Conservation (phyloP, 2,797 vertebrate species). For the Oreonectes daqikongensis region DNA sequence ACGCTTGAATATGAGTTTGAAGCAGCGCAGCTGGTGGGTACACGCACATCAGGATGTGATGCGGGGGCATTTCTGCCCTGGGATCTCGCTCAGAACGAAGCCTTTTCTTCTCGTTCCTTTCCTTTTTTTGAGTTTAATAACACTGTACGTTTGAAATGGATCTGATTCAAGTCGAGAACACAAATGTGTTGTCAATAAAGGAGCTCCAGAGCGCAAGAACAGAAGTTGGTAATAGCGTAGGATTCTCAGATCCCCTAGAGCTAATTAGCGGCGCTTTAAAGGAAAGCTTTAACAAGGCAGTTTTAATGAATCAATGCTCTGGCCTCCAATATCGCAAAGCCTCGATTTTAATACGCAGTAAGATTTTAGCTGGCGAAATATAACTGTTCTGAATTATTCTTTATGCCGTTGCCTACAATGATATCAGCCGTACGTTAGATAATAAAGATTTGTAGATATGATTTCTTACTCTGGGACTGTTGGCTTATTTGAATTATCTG, state of each 20-base stretch:
- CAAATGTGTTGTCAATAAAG: slow-evolving; percentile 46
- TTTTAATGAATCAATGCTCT: slow-evolving; percentile 17
- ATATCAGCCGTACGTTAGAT: neutral
- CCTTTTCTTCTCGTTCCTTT: slow-evolving; percentile 35
- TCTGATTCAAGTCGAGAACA: slow-evolving; percentile 45
- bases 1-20: slow-evolving; percentile 50
- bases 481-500: slow-evolving; percentile 12
- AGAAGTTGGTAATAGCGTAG: slow-evolving; percentile 34
- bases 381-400: neutral
- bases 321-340: slow-evolving; percentile 30
- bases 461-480: neutral
- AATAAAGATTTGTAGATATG: neutral
- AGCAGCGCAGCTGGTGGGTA: slow-evolving; percentile 54
- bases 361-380: neutral
- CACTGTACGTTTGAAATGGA: slow-evolving; percentile 49
- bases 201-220: slow-evolving; percentile 36
- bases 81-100: slow-evolving; percentile 41
- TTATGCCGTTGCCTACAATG: neutral
- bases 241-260: slow-evolving; percentile 44
- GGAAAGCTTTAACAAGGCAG: slow-evolving; percentile 34
- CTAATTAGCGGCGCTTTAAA: slow-evolving; percentile 47
- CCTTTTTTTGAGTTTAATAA: slow-evolving; percentile 21
- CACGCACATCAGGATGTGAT: slow-evolving; percentile 52
- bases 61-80: slow-evolving; percentile 52
- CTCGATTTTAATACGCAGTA: slow-evolving; percentile 7